phyloP scores from a whole-genome alignment of 2,113 vertebrate genomes.

The Tachycineta bicolor region DNA sequence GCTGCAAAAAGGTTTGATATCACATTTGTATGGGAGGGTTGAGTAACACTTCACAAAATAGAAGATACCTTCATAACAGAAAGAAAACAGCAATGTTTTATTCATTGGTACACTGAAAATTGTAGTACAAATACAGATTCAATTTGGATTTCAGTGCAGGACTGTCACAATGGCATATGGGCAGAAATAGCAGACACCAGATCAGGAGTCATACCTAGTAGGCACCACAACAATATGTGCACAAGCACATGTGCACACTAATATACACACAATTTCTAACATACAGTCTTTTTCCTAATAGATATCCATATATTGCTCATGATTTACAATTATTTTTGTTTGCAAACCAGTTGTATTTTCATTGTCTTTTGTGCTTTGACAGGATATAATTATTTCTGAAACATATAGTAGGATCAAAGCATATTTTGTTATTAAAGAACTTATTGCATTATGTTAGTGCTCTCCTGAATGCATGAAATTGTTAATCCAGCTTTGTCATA shows the following conservation, averaged over 20 bases:
- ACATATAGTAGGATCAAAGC: not conserved
- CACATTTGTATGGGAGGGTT: not conserved
- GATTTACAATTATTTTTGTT: not conserved
- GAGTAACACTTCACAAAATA: not conserved
- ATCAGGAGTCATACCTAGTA: not conserved
- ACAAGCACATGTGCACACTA: accelerated
- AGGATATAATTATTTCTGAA: conserved; percentile 41
- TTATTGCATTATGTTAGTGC: not conserved
- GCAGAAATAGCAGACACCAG: not conserved
- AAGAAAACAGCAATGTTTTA: not conserved
- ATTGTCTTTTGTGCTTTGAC: conserved; percentile 10
- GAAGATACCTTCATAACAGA: not conserved
- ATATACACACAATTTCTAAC: not conserved
- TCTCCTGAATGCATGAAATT: conserved; percentile 7
- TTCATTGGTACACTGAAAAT: not conserved
- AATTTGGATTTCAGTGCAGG: not conserved
- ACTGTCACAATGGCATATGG: not conserved
- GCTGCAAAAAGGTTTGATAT: not conserved
- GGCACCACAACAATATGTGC: not conserved
- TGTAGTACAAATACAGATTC: not conserved
- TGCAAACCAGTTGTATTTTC: conserved; percentile 4
- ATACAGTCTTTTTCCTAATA: not conserved
- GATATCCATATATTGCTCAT: not conserved
- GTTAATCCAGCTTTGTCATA: conserved; percentile 17
- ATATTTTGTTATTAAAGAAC: conserved; percentile 45